Base-by-base conservation (phyloP, 1,140 invertebrate species). In the Piezodorus guildinii region DNA sequence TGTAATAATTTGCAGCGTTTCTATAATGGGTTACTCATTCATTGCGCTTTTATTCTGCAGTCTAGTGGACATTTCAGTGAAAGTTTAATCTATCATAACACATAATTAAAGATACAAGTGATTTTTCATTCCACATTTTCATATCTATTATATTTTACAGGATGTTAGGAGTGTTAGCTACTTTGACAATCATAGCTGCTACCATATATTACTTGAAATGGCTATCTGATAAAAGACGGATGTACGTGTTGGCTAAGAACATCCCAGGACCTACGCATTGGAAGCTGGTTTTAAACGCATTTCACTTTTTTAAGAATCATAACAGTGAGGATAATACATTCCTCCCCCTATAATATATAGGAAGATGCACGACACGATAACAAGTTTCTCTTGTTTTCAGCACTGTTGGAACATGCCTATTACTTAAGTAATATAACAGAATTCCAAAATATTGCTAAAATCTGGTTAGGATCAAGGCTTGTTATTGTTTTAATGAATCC, bases 241-340 rank as follows among this genome's bases (percentile, higher is more conserved):
- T 90, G 72, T 75, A 85, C 60, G 81, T 87, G 72, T 73, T 88
- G 43, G 86, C 84, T 0, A 81, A 81, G 2, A 84, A 84, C 69
- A 69, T 90, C 23, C 82, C 83, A 4, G 87, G 87, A 68, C 86
- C 86, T 0, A 69, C 72, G 4, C 85, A 85, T 12, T 74, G 79
- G 8, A 87, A 87, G 0, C 60, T 90, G 0, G 66, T 89, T 39
- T 87, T 87, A 66, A 88, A 86, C 66, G 81, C 85, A 16, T 74
- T 86, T 9, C 82, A 87, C 65, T 81, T 89, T 19, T 15, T 66
- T 19, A 64, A 65, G 45, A 64, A 49, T 39, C 67, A 67, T 27
- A 66, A 70, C 23, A 67, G 70, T 71, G 62, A 68, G 69, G 62
- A 25, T 5, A 39, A 10, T 1, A 12, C 12, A 10, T 39, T 6